Evolutionary conservation across 2,888 invertebrate species (phyloP).

Genomic region (Mythimna vitellina): DNA sequence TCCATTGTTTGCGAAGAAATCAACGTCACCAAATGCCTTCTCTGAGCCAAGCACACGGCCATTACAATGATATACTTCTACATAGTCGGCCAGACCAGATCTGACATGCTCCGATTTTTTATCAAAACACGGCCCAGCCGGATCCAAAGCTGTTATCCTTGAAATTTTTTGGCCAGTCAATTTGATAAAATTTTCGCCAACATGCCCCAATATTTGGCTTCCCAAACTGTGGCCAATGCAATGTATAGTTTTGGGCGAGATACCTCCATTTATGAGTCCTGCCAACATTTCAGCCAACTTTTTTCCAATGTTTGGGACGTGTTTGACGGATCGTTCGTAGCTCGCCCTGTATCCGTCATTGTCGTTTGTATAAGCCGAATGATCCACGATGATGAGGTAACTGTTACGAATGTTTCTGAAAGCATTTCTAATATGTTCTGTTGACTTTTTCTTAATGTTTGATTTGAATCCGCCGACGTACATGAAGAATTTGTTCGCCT

Average conservation of each 20-base stretch:
- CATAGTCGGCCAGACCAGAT: slow-evolving; percentile 89
- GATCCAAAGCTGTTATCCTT: slow-evolving; percentile 83
- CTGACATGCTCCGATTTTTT: slow-evolving; percentile 83
- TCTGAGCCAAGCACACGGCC: slow-evolving; percentile 87
- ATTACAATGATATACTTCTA: slow-evolving; percentile 91
- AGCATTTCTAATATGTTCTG: slow-evolving; percentile 76
- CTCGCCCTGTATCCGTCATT: slow-evolving; percentile 76
- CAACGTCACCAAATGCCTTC: slow-evolving; percentile 88
- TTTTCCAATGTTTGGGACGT: slow-evolving; percentile 82
- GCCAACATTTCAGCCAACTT: slow-evolving; percentile 78
- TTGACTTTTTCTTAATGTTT: slow-evolving; percentile 77
- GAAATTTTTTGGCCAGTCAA: slow-evolving; percentile 76
- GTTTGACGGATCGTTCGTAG: slow-evolving; percentile 81
- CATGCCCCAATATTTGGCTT: slow-evolving; percentile 80
- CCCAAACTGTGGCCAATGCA: slow-evolving; percentile 86
- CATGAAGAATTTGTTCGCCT: slow-evolving; percentile 21
- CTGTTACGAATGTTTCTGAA: slow-evolving; percentile 79
- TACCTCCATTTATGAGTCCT: slow-evolving; percentile 71
- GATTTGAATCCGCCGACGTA: slow-evolving; percentile 40
- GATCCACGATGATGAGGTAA: slow-evolving; percentile 84
- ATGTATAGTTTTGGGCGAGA: slow-evolving; percentile 78
- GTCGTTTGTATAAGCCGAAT: slow-evolving; percentile 82
- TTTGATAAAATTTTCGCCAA: slow-evolving; percentile 76
- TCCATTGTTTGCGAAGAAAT: slow-evolving; percentile 91
- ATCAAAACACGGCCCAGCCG: slow-evolving; percentile 85